Evolutionary conservation across 2,113 vertebrate species (phyloP), one percentile per base, ranked within the genome.

Genomic region (Apteryx mantelli): DNA sequence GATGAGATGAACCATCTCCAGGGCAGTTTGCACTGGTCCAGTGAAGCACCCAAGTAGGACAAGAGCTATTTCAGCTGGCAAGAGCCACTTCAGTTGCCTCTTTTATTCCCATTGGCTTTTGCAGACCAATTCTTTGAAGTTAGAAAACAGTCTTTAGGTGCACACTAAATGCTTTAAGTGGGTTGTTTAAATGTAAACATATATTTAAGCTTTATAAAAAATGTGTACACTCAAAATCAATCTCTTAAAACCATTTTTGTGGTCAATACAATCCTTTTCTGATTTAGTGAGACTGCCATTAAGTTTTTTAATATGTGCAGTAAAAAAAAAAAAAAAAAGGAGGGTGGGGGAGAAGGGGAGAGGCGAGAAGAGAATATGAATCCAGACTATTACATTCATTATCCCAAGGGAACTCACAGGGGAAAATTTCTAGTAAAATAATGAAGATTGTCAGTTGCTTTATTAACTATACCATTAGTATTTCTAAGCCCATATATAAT

Each of bases 391-490:
- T 79, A 63, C 2, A 69, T 10, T 50, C 26, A 38, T 65, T 89
- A 76, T 32, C 64, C 60, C 65, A 81, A 40, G 32, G 58, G 24
- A 92, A 82, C 21, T 87, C 69, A 75, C 28, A 19, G 9, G 32
- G 56, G 65, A 91, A 89, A 91, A 91, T 32, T 64, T 65, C 61
- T 76, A 73, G 55, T 71, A 86, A 92, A 90, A 93, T n/a, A 60
- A 89, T 61, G n/a, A 95, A 71, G 32, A 82, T n/a, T 87, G 61
- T 75, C 70, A 92, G 42, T 17, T 87, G 63, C 52, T 92, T 84
- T 78, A 78, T 71, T 87, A 92, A 69, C 28, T 50, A 63, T 3
- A 85, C 13, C 38, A 76, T 50, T 73, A 44, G 5, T 58, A 79
- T 76, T 96, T 96, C 65, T 82, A 80, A 91, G 56, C 11, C 3